Percentiles rank a stretch among this genome's conserved stretches.
These are phyloP conservation scores for Panopea generosa DNA, from an alignment of 2,888 invertebrate genomes.

Conservation along the genomic window DNA sequence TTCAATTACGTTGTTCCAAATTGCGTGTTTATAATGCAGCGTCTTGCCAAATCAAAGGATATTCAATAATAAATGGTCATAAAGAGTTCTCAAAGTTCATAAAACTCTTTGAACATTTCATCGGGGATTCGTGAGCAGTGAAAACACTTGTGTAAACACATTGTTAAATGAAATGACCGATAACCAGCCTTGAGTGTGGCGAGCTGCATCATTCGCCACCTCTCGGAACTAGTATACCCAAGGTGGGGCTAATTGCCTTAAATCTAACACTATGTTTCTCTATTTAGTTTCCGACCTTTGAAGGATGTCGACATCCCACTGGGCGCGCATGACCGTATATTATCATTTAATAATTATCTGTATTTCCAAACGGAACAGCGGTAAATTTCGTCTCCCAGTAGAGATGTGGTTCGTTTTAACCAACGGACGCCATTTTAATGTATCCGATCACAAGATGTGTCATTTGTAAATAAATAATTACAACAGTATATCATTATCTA, in stretches of 20 bases:
- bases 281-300: constrained; percentile 29
- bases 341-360: constrained; percentile 31
- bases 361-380: not conserved
- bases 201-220: constrained; percentile 28
- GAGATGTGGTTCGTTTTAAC: too few species aligned
- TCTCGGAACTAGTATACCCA: constrained; percentile 31
- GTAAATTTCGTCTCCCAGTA: too few species aligned
- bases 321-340: constrained; percentile 10
- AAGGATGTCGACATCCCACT: constrained; percentile 11
- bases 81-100: constrained; percentile 23
- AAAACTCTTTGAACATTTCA: constrained; percentile 31
- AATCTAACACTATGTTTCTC: constrained; percentile 16
- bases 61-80: constrained; percentile 11
- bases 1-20: constrained; percentile 25
- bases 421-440: too few species aligned
- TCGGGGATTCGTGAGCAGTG: constrained; percentile 20
- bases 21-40: constrained; percentile 26
- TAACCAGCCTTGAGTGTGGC: constrained; percentile 17
- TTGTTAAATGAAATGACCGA: constrained; percentile 32
- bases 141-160: constrained; percentile 34
- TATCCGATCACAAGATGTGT: too few species aligned
- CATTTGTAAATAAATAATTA: too few species aligned
- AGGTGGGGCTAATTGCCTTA: constrained; percentile 40
- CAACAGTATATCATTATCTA: too few species aligned
- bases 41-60: constrained; percentile 21